These are phyloP conservation scores for Forficula auricularia DNA, from an alignment of 1,140 invertebrate genomes.

Conservation along the genomic window DNA sequence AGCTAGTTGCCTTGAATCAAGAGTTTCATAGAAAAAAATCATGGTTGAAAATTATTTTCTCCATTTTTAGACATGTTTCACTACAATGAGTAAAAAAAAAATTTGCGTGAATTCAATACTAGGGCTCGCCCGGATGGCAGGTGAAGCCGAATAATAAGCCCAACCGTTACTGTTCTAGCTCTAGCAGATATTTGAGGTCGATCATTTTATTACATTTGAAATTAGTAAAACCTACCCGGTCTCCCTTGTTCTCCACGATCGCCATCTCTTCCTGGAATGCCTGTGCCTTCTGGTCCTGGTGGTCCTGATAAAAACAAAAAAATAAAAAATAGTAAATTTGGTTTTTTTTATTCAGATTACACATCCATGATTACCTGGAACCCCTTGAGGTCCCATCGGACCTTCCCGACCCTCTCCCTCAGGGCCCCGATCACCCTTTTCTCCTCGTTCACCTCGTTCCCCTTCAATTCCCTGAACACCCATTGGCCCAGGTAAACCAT, in stretches of 20 bases:
- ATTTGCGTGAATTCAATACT: neutral
- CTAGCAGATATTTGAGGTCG: neutral
- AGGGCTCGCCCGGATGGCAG: neutral
- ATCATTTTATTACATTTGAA: neutral
- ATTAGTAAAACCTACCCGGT: conserved; percentile 29
- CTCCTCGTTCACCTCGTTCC: conserved; percentile 40
- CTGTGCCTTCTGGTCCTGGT: conserved; percentile 40
- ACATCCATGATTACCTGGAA: conserved; percentile 32
- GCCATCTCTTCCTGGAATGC: conserved; percentile 36
- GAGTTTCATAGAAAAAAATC: too few relatives aligned
- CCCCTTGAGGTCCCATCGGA: conserved; percentile 41
- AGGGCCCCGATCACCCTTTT: conserved; percentile 49
- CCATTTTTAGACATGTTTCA: neutral
- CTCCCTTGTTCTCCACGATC: conserved; percentile 43
- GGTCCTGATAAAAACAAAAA: conserved; percentile 30
- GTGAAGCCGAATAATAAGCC: neutral
- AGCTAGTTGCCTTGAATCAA: too few relatives aligned
- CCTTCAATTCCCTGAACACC: conserved; percentile 39
- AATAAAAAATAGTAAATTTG: neutral
- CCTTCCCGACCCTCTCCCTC: conserved; percentile 50
- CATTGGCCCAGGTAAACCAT: conserved; percentile 39
- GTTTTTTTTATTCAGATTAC: neutral
- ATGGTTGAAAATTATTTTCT: too few relatives aligned
- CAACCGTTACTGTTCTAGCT: neutral
- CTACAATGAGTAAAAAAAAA: neutral